phyloP scores from a whole-genome alignment of 2,888 invertebrate genomes.

The Hypomecis punctinalis region DNA sequence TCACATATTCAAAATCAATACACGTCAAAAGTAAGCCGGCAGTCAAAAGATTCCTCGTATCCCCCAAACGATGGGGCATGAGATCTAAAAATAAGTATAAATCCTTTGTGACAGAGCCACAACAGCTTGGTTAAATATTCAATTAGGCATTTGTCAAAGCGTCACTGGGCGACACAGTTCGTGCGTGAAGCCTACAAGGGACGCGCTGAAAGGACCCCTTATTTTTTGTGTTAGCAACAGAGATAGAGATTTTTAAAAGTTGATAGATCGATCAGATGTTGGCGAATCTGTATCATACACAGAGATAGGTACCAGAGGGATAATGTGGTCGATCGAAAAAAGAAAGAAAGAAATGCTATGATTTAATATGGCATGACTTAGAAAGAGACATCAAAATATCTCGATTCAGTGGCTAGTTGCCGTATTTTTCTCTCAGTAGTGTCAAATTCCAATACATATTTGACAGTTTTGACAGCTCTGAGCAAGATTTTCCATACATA shows the following conservation, averaged over 20 bases:
- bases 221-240: constrained; percentile 62
- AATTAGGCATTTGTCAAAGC: constrained; percentile 76
- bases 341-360: no score
- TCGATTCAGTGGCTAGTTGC: no score
- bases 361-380: no score
- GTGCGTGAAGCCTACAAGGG: constrained; percentile 68
- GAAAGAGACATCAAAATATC: no score
- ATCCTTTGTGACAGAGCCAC: constrained; percentile 61
- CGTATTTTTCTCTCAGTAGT: no score
- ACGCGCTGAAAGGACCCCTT: constrained; percentile 59
- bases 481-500: no score
- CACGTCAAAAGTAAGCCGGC: neutral
- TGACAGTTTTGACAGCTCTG: no score
- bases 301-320: no score
- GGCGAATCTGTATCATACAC: no score
- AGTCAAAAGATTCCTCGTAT: constrained; percentile 5
- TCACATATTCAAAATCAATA: no score
- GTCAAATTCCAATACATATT: no score
- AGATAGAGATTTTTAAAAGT: constrained; percentile 18
- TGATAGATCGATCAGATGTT: neutral
- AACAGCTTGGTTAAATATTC: constrained; percentile 73
- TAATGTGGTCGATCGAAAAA: no score
- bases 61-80: constrained; percentile 23
- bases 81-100: constrained; percentile 53
- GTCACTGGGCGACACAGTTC: constrained; percentile 64